Conservation (phyloP, 2,888 invertebrate species). For the Lasioglossum morio region DNA sequence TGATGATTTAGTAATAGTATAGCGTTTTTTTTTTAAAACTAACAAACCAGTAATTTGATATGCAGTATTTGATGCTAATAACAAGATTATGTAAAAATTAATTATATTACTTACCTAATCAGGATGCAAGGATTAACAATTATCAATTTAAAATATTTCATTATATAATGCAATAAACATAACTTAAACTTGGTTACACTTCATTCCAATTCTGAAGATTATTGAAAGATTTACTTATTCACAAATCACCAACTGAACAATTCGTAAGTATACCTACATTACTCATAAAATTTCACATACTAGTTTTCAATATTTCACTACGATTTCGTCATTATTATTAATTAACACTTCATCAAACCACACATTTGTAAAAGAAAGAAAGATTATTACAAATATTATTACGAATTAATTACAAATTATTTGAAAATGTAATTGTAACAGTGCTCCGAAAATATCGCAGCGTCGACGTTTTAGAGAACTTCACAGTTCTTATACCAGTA, state of each 20-base stretch:
- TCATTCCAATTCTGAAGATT: not conserved
- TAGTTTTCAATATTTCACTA: not conserved
- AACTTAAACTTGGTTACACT: not conserved
- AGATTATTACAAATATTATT: not conserved
- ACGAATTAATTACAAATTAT: not conserved
- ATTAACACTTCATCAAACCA: not conserved
- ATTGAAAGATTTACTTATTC: not conserved
- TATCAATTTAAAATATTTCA: not conserved
- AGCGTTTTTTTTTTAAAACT: not conserved
- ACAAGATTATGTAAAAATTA: not conserved
- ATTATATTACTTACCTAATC: not conserved
- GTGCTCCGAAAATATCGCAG: not conserved
- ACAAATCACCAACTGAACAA: not conserved
- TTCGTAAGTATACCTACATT: not conserved
- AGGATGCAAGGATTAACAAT: not conserved
- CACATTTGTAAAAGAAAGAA: no score
- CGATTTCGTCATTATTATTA: not conserved
- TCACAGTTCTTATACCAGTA: slow-evolving; percentile 6
- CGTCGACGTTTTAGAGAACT: slow-evolving; percentile 16
- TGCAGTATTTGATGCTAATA: not conserved
- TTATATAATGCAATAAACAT: not conserved
- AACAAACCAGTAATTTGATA: not conserved
- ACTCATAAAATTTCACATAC: not conserved
- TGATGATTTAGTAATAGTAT: not conserved
- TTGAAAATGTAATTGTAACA: not conserved